These are phyloP conservation scores for Spodoptera litura DNA, from an alignment of 1,140 invertebrate genomes.

Conservation along the genomic window DNA sequence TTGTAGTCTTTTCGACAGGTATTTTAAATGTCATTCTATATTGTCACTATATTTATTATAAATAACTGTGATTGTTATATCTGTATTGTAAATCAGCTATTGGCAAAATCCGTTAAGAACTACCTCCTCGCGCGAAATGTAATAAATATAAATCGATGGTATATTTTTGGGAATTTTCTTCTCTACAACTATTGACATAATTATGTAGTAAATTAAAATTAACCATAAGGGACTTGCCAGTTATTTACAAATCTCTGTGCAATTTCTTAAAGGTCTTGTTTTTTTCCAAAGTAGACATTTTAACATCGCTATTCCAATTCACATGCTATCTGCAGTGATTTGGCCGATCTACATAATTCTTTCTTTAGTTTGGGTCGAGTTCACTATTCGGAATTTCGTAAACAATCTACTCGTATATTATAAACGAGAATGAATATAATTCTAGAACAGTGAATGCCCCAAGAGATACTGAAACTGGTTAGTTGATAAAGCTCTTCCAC, in stretches of 20 bases:
- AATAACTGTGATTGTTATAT: slow-evolving; percentile 70
- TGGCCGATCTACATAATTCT: slow-evolving; percentile 47
- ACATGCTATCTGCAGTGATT: slow-evolving; percentile 23
- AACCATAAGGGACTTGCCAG: slow-evolving; percentile 31
- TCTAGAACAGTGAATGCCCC: slow-evolving; percentile 5
- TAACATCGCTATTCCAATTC: not conserved
- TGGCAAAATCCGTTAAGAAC: slow-evolving; percentile 56
- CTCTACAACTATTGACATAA: slow-evolving; percentile 49
- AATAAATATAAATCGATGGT: slow-evolving; percentile 49
- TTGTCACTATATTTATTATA: slow-evolving; percentile 57
- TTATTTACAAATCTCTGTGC: slow-evolving; percentile 28
- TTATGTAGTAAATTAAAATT: slow-evolving; percentile 40
- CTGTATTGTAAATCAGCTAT: slow-evolving; percentile 60
- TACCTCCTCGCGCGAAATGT: slow-evolving; percentile 63
- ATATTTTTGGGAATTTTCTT: slow-evolving; percentile 55
- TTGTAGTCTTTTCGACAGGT: slow-evolving; percentile 76
- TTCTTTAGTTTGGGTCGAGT: slow-evolving; percentile 40
- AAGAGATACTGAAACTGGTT: slow-evolving; percentile 41
- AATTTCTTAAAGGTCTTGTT: too few species aligned
- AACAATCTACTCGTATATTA: not conserved
- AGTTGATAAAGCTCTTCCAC: slow-evolving; percentile 59
- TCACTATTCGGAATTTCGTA: slow-evolving; percentile 32
- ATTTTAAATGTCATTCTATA: slow-evolving; percentile 71
- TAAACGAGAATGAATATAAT: not conserved
- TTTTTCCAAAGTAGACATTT: slow-evolving; percentile 36